phyloP scores from a whole-genome alignment of 2,797 vertebrate species.

The Myotis pilosus region DNA sequence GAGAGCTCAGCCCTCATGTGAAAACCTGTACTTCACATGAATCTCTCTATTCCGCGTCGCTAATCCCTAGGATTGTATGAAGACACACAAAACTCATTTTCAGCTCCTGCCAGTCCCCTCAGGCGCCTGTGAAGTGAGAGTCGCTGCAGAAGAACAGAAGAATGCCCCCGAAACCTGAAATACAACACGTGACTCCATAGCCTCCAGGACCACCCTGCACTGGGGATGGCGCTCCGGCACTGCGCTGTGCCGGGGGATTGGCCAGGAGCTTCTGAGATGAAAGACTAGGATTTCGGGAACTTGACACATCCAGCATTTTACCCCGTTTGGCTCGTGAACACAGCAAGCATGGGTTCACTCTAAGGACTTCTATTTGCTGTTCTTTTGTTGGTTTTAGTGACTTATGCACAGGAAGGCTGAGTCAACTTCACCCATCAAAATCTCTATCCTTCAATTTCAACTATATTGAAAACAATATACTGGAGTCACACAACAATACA shows the following conservation, averaged over 20 bases:
- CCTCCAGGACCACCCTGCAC: background rate
- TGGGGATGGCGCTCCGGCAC: background rate
- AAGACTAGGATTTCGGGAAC: background rate
- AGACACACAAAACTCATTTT: constrained; percentile 76
- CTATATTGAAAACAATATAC: background rate
- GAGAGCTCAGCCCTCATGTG: background rate
- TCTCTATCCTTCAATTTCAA: background rate
- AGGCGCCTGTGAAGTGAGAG: background rate
- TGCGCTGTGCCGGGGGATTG: background rate
- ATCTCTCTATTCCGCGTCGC: constrained; percentile 46
- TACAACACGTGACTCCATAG: background rate
- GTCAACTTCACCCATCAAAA: background rate
- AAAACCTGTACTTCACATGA: constrained; percentile 40
- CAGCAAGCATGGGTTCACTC: background rate
- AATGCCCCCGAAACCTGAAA: background rate
- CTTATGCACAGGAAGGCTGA: background rate
- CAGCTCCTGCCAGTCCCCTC: constrained; percentile 5
- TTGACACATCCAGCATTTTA: background rate
- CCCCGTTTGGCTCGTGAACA: background rate
- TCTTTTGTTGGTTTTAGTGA: background rate
- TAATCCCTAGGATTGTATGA: constrained; percentile 67
- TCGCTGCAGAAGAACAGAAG: background rate
- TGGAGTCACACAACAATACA: background rate
- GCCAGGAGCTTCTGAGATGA: background rate
- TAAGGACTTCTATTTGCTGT: background rate